Percentiles rank a stretch among this genome's conserved stretches.
These are phyloP conservation scores for Panonychus citri DNA, from an alignment of 1,140 invertebrate species.

Conservation along the genomic window DNA sequence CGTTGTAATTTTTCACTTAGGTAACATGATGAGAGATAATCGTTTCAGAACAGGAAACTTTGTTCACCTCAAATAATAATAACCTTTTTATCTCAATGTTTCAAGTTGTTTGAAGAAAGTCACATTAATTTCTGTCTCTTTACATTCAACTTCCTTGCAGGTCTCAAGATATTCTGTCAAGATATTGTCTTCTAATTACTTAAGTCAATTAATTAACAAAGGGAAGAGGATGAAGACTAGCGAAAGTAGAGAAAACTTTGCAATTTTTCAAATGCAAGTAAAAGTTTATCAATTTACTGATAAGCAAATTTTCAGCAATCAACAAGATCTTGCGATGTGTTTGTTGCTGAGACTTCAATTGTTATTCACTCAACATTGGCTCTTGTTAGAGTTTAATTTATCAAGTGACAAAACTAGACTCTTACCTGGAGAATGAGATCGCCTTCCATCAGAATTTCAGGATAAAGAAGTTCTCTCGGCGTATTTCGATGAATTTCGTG, in stretches of 20 bases:
- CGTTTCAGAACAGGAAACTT: no score
- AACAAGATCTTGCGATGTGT: no score
- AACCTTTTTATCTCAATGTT: no score
- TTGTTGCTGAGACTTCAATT: no score
- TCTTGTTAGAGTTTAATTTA: no score
- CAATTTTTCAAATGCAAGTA: no score
- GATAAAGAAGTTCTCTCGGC: conserved; percentile 1
- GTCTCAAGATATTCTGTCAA: background rate
- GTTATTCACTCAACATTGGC: conserved; percentile 11
- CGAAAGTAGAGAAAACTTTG: background rate
- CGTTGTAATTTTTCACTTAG: no score
- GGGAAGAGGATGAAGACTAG: conserved; percentile 2
- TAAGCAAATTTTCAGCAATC: no score
- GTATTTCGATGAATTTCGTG: background rate
- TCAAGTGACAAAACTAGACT: conserved; percentile 4
- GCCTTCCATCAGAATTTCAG: conserved; percentile 60
- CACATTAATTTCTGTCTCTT: background rate
- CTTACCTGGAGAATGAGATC: conserved; percentile 83
- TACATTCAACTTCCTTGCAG: background rate
- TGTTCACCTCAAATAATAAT: no score
- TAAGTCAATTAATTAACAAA: background rate
- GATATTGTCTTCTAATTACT: background rate
- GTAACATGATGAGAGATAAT: no score
- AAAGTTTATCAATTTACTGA: no score
- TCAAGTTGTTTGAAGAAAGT: no score